phyloP scores from a whole-genome alignment of 2,113 vertebrate species.

The Tapirus terrestris region DNA sequence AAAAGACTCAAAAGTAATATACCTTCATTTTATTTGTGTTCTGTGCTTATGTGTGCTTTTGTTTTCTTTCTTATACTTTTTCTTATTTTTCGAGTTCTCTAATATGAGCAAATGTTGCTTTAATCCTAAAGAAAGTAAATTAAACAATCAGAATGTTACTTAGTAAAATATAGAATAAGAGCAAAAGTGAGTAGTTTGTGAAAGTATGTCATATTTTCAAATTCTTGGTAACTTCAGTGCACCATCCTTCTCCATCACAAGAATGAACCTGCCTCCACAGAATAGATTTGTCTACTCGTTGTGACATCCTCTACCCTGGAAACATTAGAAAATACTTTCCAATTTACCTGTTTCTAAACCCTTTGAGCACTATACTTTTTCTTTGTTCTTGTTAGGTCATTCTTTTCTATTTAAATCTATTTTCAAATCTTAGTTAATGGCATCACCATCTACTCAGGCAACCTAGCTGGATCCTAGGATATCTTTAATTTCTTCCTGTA shows the following conservation, averaged over 20 bases:
- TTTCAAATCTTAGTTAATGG: background rate
- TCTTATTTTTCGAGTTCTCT: slow-evolving; percentile 2
- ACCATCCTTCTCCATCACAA: background rate
- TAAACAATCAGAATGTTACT: background rate
- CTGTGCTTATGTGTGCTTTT: background rate
- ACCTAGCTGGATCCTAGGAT: background rate
- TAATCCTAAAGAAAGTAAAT: background rate
- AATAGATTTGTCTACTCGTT: background rate
- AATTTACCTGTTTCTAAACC: background rate
- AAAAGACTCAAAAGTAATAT: background rate
- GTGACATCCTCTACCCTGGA: background rate
- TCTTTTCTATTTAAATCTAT: background rate
- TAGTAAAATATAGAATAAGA: background rate
- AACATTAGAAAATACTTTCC: background rate
- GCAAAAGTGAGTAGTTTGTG: background rate
- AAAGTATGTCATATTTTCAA: background rate
- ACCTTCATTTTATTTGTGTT: background rate
- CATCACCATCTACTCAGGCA: background rate
- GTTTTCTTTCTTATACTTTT: background rate
- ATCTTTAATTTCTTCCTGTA: background rate
- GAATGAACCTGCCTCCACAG: background rate
- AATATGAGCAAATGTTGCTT: background rate
- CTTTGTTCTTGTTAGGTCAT: background rate
- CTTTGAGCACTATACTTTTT: background rate
- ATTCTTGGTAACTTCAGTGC: background rate